Conservation (phyloP, 2,888 invertebrate genomes). For the Pyrochroa serraticornis region DNA sequence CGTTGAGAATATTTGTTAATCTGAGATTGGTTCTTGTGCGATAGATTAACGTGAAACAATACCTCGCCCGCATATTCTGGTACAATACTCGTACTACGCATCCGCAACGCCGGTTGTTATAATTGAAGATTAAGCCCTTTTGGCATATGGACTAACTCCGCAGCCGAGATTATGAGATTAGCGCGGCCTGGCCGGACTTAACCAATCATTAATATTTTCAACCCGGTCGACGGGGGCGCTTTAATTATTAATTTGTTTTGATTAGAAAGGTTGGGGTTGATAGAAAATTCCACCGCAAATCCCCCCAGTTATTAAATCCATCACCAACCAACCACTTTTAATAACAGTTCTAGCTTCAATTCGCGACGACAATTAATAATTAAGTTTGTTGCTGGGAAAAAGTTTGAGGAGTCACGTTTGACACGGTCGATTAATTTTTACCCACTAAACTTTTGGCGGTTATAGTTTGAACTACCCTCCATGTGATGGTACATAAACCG, state of each 20-base stretch:
- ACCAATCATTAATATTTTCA: conserved; percentile 43
- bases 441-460: conserved; percentile 4
- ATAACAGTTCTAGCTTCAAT: not conserved
- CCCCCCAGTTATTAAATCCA: conserved; percentile 8
- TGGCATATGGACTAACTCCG: conserved; percentile 41
- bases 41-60: conserved; percentile 26
- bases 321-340: not conserved
- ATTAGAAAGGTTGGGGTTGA: conserved; percentile 26
- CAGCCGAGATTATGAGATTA: conserved; percentile 42
- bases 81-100: not conserved
- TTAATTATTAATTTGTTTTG: conserved; percentile 31
- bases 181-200: conserved; percentile 30
- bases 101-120: conserved; percentile 38
- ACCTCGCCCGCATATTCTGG: conserved; percentile 22
- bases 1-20: conserved; percentile 8
- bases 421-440: conserved; percentile 11
- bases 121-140: conserved; percentile 47
- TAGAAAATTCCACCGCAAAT: conserved; percentile 17
- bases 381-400: not conserved
- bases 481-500: conserved; percentile 9
- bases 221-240: conserved; percentile 7
- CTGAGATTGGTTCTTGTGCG: not conserved
- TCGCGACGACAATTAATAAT: not conserved
- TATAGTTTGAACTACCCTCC: conserved; percentile 5
- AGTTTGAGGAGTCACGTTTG: not conserved